These are phyloP conservation scores for Oegoconia quadripuncta DNA, from an alignment of 2,888 invertebrate species.

Conservation along the genomic window DNA sequence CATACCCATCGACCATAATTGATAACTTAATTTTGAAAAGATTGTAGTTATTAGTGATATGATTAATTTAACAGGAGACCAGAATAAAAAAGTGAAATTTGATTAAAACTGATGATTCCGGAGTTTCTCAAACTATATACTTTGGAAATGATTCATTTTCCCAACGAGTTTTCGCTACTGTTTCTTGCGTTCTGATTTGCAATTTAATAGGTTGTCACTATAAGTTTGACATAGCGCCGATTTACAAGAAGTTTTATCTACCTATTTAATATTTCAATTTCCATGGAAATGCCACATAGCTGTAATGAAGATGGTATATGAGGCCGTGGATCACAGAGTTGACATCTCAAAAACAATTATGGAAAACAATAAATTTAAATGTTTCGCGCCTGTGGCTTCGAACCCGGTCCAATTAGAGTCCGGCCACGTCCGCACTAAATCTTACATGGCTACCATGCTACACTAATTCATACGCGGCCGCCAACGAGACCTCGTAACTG, in stretches of 20 bases:
- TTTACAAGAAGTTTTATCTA: constrained; percentile 20
- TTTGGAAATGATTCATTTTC: constrained; percentile 3
- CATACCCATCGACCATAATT: constrained; percentile 5
- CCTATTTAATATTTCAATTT: constrained; percentile 13
- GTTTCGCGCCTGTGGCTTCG: constrained; percentile 69
- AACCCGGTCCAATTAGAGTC: constrained; percentile 72
- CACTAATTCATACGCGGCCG: constrained; percentile 73
- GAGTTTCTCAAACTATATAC: background rate
- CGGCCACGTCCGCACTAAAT: constrained; percentile 68
- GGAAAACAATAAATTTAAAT: constrained; percentile 68
- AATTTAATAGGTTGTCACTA: constrained; percentile 20
- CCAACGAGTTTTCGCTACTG: constrained; percentile 13
- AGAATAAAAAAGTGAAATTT: too few relatives aligned
- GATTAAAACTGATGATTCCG: too few relatives aligned
- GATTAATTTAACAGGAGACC: too few relatives aligned
- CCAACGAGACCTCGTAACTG: constrained; percentile 58
- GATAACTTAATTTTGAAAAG: constrained; percentile 10
- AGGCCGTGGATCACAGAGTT: constrained; percentile 41
- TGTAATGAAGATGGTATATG: constrained; percentile 49
- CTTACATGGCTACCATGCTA: constrained; percentile 71
- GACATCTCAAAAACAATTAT: constrained; percentile 71
- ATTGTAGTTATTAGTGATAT: background rate
- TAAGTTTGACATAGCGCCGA: constrained; percentile 19
- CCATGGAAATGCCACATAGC: constrained; percentile 26
- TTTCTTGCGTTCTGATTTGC: constrained; percentile 17